Base-by-base conservation (phyloP, 2,797 vertebrate genomes). In the Rhadinocentrus ornatus region DNA sequence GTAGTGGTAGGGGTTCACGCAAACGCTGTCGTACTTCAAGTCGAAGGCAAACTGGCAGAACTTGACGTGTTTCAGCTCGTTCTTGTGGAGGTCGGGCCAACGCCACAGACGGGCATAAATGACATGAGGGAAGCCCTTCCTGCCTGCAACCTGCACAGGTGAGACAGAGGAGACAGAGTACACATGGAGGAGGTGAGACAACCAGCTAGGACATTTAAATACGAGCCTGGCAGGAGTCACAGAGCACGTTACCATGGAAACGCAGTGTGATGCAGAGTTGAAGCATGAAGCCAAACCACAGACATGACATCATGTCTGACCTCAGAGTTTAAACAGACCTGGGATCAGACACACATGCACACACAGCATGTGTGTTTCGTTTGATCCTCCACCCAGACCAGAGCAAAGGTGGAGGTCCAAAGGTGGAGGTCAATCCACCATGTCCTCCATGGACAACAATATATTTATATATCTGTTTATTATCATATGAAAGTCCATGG, bases 31-130 rank as follows among this genome's bases (percentile, higher is more conserved):
- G 18, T 93, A 92, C 75, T 96, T 96, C 61, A 96, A 91, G 92
- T 96, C 95, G 6, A 96, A 96, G 34, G 95, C 95, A 11, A 93
- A 96, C 7, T 91, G 95, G 74, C 96, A 96, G 89, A 95, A 96
- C 41, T 92, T 91, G 15, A 87, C 91, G 32, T 94, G 94, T 57
- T 95, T 96, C 20, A 96, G 91, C 69, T 96, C 95, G 26, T 96
- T 96, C 71, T 96, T 96, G 87, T 96, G 95, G 26, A 95, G 90
- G 84, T 94, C 94, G 0, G 95, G 95, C 95, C 95, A 95, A 9
- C 94, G 92, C 95, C 94, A 96, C 27, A 95, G 90, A 20, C 92
- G 93, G 16, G 94, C 93, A 12, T 95, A 96, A 84, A 95, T 95
- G 46, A 96, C 95, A 54, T 93, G 95, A 12, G 95, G 94, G 80